Evolutionary conservation across 2,113 vertebrate genomes (phyloP).

Genomic region (Sminthopsis crassicaudata): DNA sequence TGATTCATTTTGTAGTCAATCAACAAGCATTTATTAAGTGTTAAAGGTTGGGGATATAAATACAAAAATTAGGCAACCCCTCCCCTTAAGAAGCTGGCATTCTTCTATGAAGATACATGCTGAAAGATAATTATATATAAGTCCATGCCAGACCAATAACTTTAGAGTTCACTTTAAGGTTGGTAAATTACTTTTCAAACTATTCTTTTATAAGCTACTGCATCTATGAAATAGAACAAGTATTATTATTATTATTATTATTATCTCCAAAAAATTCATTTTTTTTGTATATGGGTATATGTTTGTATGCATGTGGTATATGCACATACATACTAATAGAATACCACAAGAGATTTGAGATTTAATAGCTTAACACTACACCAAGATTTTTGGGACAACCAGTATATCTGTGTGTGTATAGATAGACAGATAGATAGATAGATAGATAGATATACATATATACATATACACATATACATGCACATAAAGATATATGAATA

Average conservation of each 20-base stretch:
- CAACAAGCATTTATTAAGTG: neutral
- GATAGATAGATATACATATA: neutral
- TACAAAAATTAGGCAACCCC: neutral
- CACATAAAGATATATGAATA: neutral
- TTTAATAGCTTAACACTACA: neutral
- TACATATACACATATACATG: neutral
- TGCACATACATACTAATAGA: neutral
- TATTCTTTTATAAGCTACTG: neutral
- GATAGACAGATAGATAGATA: too few species aligned
- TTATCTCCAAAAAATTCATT: neutral
- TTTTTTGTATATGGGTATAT: neutral
- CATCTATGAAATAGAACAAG: neutral
- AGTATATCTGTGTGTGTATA: neutral
- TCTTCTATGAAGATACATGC: neutral
- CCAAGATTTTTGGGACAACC: neutral
- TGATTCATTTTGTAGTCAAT: constrained; percentile 49
- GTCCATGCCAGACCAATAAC: neutral
- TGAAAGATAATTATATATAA: neutral
- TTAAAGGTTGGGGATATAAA: neutral
- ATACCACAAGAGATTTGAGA: neutral
- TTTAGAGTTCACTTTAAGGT: neutral
- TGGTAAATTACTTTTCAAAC: neutral
- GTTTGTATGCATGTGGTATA: neutral
- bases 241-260: neutral
- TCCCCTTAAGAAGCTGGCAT: neutral